These are phyloP conservation scores for Gymnogyps californianus DNA, from an alignment of 2,113 vertebrate species.

Conservation along the genomic window DNA sequence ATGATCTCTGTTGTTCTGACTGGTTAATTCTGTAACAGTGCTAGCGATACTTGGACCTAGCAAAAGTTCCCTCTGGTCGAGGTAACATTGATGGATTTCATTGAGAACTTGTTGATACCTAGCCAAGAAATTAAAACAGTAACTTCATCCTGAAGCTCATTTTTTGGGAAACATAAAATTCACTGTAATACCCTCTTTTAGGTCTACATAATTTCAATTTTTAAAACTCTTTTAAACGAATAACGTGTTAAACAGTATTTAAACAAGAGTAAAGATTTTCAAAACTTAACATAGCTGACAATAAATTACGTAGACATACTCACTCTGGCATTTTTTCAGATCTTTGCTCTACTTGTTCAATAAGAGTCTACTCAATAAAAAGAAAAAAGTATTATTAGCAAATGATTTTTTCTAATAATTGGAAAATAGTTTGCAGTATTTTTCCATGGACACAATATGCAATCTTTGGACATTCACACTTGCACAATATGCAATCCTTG, in stretches of 20 bases:
- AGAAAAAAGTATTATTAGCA: background rate
- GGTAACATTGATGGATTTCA: constrained; percentile 95
- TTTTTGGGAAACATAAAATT: background rate
- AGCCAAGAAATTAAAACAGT: background rate
- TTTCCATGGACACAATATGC: background rate
- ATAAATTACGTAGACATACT: constrained; percentile 68
- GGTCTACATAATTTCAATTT: background rate
- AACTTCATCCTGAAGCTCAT: background rate
- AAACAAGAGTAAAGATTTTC: background rate
- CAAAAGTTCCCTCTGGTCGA: constrained; percentile 90
- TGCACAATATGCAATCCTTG: background rate
- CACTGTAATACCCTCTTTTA: background rate
- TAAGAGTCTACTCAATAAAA: constrained; percentile 80
- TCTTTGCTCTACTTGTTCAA: constrained; percentile 95
- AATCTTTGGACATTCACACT: background rate
- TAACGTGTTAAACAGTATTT: background rate
- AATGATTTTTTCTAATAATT: background rate
- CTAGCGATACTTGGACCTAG: constrained; percentile 90
- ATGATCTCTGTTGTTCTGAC: constrained; percentile 94
- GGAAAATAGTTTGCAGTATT: background rate
- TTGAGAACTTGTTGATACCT: constrained; percentile 92
- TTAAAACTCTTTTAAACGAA: background rate
- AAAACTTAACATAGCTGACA: background rate
- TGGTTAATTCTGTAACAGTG: constrained; percentile 93
- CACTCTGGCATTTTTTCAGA: constrained; percentile 93